Conservation (phyloP, 2,113 vertebrate genomes). For the Ascaphus truei region DNA sequence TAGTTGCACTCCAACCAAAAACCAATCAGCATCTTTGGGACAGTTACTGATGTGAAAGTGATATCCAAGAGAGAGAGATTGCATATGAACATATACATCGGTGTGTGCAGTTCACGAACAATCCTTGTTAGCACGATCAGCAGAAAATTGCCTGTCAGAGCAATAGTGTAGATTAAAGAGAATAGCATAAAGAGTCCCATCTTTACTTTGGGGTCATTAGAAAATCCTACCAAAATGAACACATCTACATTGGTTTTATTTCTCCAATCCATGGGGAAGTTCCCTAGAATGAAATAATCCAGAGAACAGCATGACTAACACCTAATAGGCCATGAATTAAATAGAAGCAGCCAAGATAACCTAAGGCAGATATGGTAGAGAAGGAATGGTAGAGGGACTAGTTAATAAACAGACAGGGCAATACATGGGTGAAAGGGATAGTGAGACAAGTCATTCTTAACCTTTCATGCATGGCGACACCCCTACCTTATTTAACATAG, state of each 20-base stretch:
- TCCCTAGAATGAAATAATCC: neutral
- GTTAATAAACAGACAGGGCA: too few relatives aligned
- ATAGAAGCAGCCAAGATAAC: too few relatives aligned
- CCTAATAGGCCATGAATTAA: too few relatives aligned
- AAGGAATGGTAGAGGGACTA: too few relatives aligned
- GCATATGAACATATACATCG: slow-evolving; percentile 45
- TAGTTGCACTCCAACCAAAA: slow-evolving; percentile 18
- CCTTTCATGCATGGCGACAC: too few relatives aligned
- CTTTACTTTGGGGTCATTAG: slow-evolving; percentile 32
- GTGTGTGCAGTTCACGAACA: slow-evolving; percentile 40
- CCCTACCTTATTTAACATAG: too few relatives aligned
- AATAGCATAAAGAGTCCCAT: slow-evolving; percentile 37
- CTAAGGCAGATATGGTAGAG: too few relatives aligned
- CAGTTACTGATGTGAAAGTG: slow-evolving; percentile 42
- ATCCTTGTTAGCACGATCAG: slow-evolving; percentile 38
- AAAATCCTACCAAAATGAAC: slow-evolving; percentile 43
- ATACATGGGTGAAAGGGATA: too few relatives aligned
- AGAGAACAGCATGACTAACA: too few relatives aligned
- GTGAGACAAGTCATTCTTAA: too few relatives aligned
- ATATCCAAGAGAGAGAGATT: slow-evolving; percentile 43
- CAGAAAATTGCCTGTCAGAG: slow-evolving; percentile 40
- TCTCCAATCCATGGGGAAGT: neutral
- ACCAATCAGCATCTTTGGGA: slow-evolving; percentile 42
- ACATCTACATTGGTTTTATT: slow-evolving; percentile 40
- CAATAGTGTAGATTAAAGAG: slow-evolving; percentile 35